Base-by-base conservation (phyloP, 1,140 invertebrate genomes). In the Xylocopa sonorina region DNA sequence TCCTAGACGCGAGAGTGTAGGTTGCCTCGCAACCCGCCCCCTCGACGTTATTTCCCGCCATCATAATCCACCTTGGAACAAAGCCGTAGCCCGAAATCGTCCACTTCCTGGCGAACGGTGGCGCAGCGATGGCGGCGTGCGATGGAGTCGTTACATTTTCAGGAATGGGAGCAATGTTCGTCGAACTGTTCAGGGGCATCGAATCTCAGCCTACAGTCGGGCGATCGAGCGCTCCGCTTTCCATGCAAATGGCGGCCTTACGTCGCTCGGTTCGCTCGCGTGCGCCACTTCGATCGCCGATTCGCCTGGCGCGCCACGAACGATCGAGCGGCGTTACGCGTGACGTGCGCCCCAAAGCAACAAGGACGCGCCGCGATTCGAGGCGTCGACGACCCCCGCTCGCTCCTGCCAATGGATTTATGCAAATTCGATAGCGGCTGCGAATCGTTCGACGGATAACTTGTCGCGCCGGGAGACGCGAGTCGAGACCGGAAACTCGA, bases 381-480 rank as follows among this genome's bases (percentile, higher is more conserved):
- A 64, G 34, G 67, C 80, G 75, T n/a, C n/a, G 64, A 12, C 29
- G 16, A n/a, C 21, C 41, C 64, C 4, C 10, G 1, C 3, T 48
- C 73, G 43, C 50, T 46, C 21, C 14, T 32, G 43, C 64, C 69
- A 72, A 82, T 74, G 75, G 79, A 82, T 82, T 75, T 80, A 85
- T 85, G 84, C 60, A 79, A 86, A 85, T 86, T 86, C 84, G 84
- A 86, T 85, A 86, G 85, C 81, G 50, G 71, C 71, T 66, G 68
- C 57, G 81, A 85, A 81, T 86, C 79, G 82, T 85, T 82, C 64
- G 62, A 76, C 58, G 83, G 74, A 85, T 82, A 85, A 85, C 73
- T 82, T 84, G 29, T 14, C 27, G 51, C 55, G 64, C n/a, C n/a
- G 7, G 10, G 55, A 32, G 10, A n/a, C 29, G 48, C 64, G 63